phyloP scores from a whole-genome alignment of 2,797 vertebrate species.

The Catharus ustulatus region DNA sequence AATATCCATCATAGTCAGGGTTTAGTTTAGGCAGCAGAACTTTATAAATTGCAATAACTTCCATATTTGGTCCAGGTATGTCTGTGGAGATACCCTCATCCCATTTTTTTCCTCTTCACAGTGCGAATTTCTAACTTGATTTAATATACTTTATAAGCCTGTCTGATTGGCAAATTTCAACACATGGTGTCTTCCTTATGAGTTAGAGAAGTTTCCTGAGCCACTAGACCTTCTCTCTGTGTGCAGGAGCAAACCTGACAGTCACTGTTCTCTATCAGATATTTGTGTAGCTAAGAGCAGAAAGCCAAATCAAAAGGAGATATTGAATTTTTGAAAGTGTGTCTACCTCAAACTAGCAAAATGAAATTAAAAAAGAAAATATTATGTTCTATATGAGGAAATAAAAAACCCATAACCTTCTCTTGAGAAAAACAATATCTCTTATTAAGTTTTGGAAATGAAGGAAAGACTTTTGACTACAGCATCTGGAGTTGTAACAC shows the following conservation, averaged over 20 bases:
- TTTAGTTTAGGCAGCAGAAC: background rate
- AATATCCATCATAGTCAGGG: background rate
- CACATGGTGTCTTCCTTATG: background rate
- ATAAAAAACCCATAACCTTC: background rate
- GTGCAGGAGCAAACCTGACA: background rate
- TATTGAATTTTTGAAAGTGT: background rate
- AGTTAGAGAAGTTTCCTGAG: background rate
- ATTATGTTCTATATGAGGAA: background rate
- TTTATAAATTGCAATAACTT: background rate
- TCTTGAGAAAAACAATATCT: background rate
- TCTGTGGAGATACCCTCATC: background rate
- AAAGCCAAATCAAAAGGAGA: background rate
- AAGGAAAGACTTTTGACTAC: background rate
- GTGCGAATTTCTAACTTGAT: background rate
- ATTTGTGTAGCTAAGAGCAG: rapidly evolving
- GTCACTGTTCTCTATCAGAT: background rate
- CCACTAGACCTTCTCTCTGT: background rate
- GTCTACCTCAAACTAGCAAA: background rate
- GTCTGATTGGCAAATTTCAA: background rate
- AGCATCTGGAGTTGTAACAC: background rate
- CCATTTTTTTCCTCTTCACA: background rate
- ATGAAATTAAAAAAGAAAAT: slow-evolving; percentile 1
- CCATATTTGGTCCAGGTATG: background rate
- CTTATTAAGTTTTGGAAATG: background rate
- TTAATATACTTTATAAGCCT: background rate